Evolutionary conservation across 2,888 invertebrate species (phyloP).

Genomic region (Labia minor): DNA sequence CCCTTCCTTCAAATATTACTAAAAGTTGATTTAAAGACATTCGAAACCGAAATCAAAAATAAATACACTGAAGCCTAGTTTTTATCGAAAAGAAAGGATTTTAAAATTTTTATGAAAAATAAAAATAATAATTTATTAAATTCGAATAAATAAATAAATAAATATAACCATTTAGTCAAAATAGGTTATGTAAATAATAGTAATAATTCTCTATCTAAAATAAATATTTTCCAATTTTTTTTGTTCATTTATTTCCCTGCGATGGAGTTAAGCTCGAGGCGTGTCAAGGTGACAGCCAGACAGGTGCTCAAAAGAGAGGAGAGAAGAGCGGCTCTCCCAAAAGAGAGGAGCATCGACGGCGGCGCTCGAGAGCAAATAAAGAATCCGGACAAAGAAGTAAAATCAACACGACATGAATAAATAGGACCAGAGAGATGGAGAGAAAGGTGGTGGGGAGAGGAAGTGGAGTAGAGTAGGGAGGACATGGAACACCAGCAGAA

Average conservation of each 20-base stretch:
- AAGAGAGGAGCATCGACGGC: neutral
- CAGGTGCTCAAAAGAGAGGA: neutral
- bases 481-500: neutral
- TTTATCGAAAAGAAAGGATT: no score
- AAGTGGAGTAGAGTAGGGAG: no score
- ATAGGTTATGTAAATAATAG: slow-evolving; percentile 1
- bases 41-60: no score
- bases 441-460: neutral
- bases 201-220: neutral
- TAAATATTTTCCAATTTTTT: slow-evolving; percentile 3
- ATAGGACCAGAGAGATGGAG: neutral
- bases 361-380: slow-evolving; percentile 1
- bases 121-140: no score
- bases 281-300: neutral
- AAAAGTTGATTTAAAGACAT: no score
- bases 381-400: neutral
- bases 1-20: no score
- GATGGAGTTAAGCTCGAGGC: neutral
- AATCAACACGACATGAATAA: neutral
- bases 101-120: no score
- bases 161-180: neutral
- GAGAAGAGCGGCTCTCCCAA: neutral
- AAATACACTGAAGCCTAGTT: no score
- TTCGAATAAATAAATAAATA: no score
- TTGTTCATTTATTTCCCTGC: neutral